Conservation (phyloP, 2,113 vertebrate genomes). For the Addax nasomaculatus region DNA sequence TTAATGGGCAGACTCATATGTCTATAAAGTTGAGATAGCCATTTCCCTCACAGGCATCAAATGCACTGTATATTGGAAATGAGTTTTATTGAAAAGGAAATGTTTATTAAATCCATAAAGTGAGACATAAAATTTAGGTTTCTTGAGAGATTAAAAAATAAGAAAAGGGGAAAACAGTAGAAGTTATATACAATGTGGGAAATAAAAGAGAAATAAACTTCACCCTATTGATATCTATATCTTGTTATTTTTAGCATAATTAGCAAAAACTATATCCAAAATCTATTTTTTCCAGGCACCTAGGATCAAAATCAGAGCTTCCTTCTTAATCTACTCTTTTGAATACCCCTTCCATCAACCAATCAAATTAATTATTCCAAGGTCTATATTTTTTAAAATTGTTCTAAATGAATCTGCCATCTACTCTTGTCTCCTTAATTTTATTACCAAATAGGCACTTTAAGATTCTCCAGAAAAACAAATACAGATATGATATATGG, state of each 20-base stretch:
- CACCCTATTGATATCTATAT: neutral
- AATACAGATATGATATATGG: neutral
- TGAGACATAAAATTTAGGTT: neutral
- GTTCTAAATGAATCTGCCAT: neutral
- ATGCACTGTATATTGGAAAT: neutral
- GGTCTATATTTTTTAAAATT: neutral
- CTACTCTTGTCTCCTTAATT: neutral
- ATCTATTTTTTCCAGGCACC: neutral
- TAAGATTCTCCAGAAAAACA: neutral
- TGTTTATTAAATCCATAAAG: neutral
- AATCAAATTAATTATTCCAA: conserved; percentile 24
- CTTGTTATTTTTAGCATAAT: neutral
- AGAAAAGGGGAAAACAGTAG: neutral
- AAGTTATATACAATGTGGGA: neutral
- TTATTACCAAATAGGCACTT: neutral
- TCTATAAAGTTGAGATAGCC: neutral
- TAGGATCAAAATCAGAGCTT: neutral
- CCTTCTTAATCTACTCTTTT: neutral
- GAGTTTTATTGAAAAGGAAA: neutral
- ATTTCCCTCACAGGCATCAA: neutral
- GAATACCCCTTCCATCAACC: neutral
- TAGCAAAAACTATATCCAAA: neutral
- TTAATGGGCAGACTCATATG: neutral
- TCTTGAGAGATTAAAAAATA: neutral
- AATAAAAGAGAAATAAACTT: neutral